phyloP scores from a whole-genome alignment of 1,140 invertebrate species.

The Wiebesia pumilae region DNA sequence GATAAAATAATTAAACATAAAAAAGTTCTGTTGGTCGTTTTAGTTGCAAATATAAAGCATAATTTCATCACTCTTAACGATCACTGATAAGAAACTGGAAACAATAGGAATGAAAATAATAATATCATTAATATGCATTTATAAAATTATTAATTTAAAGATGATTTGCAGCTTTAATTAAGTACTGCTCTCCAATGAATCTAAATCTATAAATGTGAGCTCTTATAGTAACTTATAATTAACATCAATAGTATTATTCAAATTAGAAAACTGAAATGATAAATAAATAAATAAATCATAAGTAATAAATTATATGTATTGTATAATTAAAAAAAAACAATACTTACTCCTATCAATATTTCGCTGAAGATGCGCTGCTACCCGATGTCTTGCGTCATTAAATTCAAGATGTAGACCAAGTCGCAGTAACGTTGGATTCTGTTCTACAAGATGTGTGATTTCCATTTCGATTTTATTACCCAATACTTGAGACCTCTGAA shows the following conservation, averaged over 20 bases:
- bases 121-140: slow-evolving; percentile 2
- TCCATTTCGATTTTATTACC: slow-evolving; percentile 99
- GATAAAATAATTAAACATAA: slow-evolving; percentile 20
- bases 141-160: neutral
- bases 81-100: neutral
- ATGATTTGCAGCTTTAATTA: neutral
- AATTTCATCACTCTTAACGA: neutral
- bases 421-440: slow-evolving; percentile 92
- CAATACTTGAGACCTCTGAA: slow-evolving; percentile 92
- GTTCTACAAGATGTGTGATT: slow-evolving; percentile 93
- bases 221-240: slow-evolving; percentile 6
- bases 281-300: slow-evolving; percentile 11
- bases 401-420: slow-evolving; percentile 96
- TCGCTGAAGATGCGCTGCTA: slow-evolving; percentile 93
- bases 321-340: slow-evolving; percentile 10
- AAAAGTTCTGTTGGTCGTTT: neutral
- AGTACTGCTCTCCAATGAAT: neutral
- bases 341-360: slow-evolving; percentile 97
- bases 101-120: slow-evolving; percentile 12
- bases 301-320: neutral
- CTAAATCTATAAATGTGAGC: neutral
- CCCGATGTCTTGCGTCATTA: slow-evolving; percentile 94
- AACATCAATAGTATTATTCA: neutral
- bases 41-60: neutral
- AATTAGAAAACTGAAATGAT: slow-evolving; percentile 19